Conservation (phyloP, 2,797 vertebrate genomes). For the Cryptoblepharus egeriae region DNA sequence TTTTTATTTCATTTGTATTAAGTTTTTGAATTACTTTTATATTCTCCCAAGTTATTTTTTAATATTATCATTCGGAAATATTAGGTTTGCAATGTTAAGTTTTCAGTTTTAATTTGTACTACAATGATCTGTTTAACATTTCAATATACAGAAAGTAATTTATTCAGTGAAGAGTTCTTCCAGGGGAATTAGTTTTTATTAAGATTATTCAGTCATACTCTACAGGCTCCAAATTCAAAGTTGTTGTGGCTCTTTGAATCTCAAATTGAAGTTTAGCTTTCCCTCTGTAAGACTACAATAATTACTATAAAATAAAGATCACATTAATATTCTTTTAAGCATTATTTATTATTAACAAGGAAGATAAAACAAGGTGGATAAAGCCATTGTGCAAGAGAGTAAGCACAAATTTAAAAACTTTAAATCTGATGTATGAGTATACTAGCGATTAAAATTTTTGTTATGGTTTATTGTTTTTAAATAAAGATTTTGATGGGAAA, state of each 20-base stretch:
- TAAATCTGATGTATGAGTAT: slow-evolving; percentile 57
- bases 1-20: slow-evolving; percentile 24
- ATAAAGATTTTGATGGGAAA: slow-evolving; percentile 47
- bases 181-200: slow-evolving; percentile 67
- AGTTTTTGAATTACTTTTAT: slow-evolving; percentile 37
- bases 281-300: slow-evolving; percentile 67
- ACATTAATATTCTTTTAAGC: slow-evolving; percentile 61
- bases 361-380: slow-evolving; percentile 61
- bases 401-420: slow-evolving; percentile 63
- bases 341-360: slow-evolving; percentile 70
- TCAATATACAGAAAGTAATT: slow-evolving; percentile 57
- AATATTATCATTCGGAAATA: slow-evolving; percentile 45
- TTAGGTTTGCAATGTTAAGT: slow-evolving; percentile 50
- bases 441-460: slow-evolving; percentile 39
- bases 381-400: slow-evolving; percentile 53
- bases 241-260: slow-evolving; percentile 57
- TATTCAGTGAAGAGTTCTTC: slow-evolving; percentile 62
- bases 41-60: slow-evolving; percentile 44
- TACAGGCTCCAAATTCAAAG: slow-evolving; percentile 59
- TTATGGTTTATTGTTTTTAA: slow-evolving; percentile 29
- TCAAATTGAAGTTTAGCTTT: slow-evolving; percentile 61
- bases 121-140: slow-evolving; percentile 56
- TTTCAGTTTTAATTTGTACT: slow-evolving; percentile 59
- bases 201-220: slow-evolving; percentile 67
- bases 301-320: slow-evolving; percentile 72